Evolutionary conservation across 1,140 invertebrate species (phyloP), one percentile per base, ranked within the genome.

Genomic region (Parasteatoda tepidariorum): DNA sequence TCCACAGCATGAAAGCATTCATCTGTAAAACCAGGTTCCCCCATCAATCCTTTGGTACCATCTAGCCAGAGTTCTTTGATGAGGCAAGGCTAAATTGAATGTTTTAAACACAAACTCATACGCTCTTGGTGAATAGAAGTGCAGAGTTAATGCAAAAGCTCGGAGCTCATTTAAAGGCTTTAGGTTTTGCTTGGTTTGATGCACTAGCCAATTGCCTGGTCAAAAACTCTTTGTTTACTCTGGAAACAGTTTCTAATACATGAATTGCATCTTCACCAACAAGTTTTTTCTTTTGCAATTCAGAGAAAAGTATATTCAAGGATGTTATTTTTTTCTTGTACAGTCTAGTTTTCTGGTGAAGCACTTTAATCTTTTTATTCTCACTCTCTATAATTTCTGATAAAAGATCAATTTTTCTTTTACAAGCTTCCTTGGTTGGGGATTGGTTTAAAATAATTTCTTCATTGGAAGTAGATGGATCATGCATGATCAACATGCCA

Each of bases 401-500:
- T n/a, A n/a, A n/a, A n/a, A n/a, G n/a, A n/a, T n/a, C n/a, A n/a
- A n/a, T n/a, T n/a, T n/a, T n/a, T n/a, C n/a, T n/a, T n/a, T n/a
- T n/a, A n/a, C n/a, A n/a, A n/a, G n/a, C n/a, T n/a, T n/a, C n/a
- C n/a, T n/a, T n/a, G n/a, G n/a, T n/a, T n/a, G n/a, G n/a, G n/a
- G n/a, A n/a, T n/a, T n/a, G n/a, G n/a, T n/a, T n/a, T n/a, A n/a
- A n/a, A n/a, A n/a, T n/a, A n/a, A n/a, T n/a, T n/a, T n/a, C n/a
- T n/a, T n/a, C n/a, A n/a, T n/a, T n/a, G n/a, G n/a, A n/a, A n/a
- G n/a, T n/a, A n/a, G n/a, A n/a, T n/a, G n/a, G n/a, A n/a, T n/a
- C 73, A 62, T 2, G 73, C 73, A 4, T n/a, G 2, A 30, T 75
- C 73, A n/a, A 78, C 61, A 67, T 78, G 75, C 62, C 75, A 78